Conservation (phyloP, 2,888 invertebrate species). For the Seladonia tumulorum region DNA sequence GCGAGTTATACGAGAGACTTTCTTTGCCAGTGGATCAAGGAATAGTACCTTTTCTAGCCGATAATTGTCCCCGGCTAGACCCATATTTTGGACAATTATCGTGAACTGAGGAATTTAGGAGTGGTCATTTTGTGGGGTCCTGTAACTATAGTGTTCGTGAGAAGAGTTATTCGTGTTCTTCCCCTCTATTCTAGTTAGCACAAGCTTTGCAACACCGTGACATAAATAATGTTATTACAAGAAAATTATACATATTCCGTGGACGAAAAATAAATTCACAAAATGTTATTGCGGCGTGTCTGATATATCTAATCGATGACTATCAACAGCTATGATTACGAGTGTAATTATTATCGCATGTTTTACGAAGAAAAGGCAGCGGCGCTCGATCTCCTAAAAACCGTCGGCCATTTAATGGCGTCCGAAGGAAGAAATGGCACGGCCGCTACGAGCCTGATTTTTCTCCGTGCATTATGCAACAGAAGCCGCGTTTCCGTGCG, state of each 20-base stretch:
- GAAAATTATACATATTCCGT: neutral
- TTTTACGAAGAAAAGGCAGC: neutral
- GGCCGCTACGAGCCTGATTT: constrained; percentile 15
- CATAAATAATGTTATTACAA: neutral
- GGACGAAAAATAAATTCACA: neutral
- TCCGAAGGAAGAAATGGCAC: constrained; percentile 8
- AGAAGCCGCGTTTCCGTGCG: constrained; percentile 27
- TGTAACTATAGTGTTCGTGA: no score
- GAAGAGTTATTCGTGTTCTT: no score
- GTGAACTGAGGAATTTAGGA: no score
- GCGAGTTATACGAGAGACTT: no score
- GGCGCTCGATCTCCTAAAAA: neutral
- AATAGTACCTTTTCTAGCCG: no score
- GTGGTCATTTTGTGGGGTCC: no score
- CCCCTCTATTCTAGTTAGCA: neutral
- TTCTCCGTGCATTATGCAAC: constrained; percentile 28
- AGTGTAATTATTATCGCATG: neutral
- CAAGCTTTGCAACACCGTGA: neutral
- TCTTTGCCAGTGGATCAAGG: no score
- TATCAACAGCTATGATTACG: neutral
- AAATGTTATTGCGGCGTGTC: no score
- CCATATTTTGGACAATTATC: no score
- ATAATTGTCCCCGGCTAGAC: no score
- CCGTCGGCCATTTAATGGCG: constrained; percentile 11
- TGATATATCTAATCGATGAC: neutral